Evolutionary conservation across 2,888 invertebrate genomes (phyloP), one percentile per base, ranked within the genome.

Genomic region (Hydropsyche betteni): DNA sequence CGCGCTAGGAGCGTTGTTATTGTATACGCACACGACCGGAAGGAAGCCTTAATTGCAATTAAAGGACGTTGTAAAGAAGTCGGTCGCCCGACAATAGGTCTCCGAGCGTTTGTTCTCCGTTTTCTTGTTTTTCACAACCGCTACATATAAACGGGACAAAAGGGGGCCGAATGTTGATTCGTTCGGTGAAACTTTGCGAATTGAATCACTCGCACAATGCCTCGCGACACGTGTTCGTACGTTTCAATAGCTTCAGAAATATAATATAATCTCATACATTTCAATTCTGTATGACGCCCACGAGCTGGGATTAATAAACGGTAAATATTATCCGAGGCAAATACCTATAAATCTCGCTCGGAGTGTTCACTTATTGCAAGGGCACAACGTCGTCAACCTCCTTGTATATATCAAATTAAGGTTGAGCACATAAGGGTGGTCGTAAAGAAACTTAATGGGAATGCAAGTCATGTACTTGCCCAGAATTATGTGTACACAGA

Each of bases 371-470:
- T 55, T 55, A 55, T 55, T 16, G 55, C 55, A 55, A 12, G 44
- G 44, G 58, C 14, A 14, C 14, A n/a, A 8, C 16, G 58, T 58
- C 24, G 24, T 58, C 58, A 24, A 4, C 58, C 44, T 24, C n/a
- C 53, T 53, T 53, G 53, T 53, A 16, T 58, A 24, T 58, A 58
- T 58, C 58, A 58, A 58, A 58, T 58, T 58, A 58, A 58, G 58
- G 58, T 58, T 58, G 58, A 58, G 24, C 58, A 58, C 58, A 58
- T 7, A 58, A 58, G 34, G 64, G 34, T 3, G 36, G 36, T 64
- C 64, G 64, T 64, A 64, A 64, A 64, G 64, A 33, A 34, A 36
- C 64, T 64, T 64, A 64, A 64, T n/a, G 64, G 36, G 33, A 34
- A 64, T 64, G 36, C 64, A 64, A 36, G 36, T 64, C 64, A 64